Base-by-base conservation (phyloP, 2,113 vertebrate species). In the Piliocolobus tephrosceles region DNA sequence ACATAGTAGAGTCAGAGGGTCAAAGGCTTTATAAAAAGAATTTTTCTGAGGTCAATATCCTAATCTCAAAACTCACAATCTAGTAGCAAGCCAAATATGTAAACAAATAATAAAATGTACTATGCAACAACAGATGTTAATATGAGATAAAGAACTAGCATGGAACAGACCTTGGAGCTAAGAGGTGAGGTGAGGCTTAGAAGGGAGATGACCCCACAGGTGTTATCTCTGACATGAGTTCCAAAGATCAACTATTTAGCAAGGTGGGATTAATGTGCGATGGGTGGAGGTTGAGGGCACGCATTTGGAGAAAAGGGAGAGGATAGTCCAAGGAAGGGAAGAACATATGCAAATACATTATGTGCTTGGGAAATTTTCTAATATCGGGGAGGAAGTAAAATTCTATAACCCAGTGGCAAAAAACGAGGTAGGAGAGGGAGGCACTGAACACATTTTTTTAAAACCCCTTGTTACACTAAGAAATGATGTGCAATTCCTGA, bases 41-140 rank as follows among this genome's bases (percentile, higher is more conserved):
- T 58, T 68, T 87, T 92, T 79, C 80, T 50, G 38, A 96, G 70
- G 66, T 94, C 90, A 92, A 18, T 55, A 75, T 17, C 23, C 70
- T 92, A 57, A 95, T 58, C 66, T 82, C 38, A 76, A 64, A 45
- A 64, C 55, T 91, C 55, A 73, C 61, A 81, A 89, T 84, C 70
- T 91, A 84, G 82, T 6, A 87, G 76, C 87, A 12, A 85, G 12
- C 23, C 45, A 95, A 88, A 85, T 32, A 61, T 11, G 14, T 50
- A 75, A 87, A 96, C 61, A 91, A 94, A 57, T 72, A 93, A 95
- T 92, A 97, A 96, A 95, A 90, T 50, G n/a, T 64, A 92, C 90
- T 83, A 50, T 25, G 30, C 47, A 92, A 83, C 52, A 88, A 47
- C 0, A 90, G 64, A 92, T 57, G 38, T 81, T 82, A 86, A 61